phyloP scores from a whole-genome alignment of 2,797 vertebrate species.

The Melanitta fusca region DNA sequence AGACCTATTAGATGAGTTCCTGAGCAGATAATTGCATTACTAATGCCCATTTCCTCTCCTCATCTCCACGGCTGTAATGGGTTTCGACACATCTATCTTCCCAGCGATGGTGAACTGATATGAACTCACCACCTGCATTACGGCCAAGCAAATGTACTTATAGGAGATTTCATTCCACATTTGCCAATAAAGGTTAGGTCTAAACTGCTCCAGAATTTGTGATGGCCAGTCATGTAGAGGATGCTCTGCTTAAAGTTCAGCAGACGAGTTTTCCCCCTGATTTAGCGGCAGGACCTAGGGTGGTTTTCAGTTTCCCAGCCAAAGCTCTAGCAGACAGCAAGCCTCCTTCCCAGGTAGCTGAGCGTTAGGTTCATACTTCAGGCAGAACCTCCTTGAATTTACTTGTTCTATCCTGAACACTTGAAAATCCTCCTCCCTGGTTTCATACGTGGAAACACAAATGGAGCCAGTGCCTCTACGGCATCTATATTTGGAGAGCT shows the following conservation, averaged over 20 bases:
- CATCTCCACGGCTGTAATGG: not conserved
- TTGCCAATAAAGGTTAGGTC: not conserved
- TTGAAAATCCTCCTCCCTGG: not conserved
- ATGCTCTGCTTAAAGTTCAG: not conserved
- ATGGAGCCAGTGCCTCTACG: not conserved
- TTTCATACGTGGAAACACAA: not conserved
- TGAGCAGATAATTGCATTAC: slow-evolving; percentile 15
- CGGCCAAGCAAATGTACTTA: not conserved
- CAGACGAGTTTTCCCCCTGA: not conserved
- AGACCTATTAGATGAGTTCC: not conserved
- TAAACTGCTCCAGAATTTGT: not conserved
- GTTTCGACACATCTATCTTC: not conserved
- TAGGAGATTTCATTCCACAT: not conserved
- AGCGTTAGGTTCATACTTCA: not conserved
- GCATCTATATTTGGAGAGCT: not conserved
- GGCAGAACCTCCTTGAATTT: not conserved
- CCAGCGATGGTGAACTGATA: not conserved
- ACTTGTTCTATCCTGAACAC: not conserved
- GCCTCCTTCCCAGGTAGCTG: not conserved
- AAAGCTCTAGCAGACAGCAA: not conserved
- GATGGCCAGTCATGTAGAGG: not conserved
- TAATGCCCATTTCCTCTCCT: slow-evolving; percentile 14
- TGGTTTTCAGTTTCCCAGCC: not conserved
- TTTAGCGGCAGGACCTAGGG: not conserved
- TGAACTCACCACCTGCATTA: not conserved